A percentile compares a stretch with the other conserved stretches of the same genome.
Evolutionary conservation across 1,140 invertebrate genomes (phyloP).

Genomic region (Drosophila baimaii): DNA sequence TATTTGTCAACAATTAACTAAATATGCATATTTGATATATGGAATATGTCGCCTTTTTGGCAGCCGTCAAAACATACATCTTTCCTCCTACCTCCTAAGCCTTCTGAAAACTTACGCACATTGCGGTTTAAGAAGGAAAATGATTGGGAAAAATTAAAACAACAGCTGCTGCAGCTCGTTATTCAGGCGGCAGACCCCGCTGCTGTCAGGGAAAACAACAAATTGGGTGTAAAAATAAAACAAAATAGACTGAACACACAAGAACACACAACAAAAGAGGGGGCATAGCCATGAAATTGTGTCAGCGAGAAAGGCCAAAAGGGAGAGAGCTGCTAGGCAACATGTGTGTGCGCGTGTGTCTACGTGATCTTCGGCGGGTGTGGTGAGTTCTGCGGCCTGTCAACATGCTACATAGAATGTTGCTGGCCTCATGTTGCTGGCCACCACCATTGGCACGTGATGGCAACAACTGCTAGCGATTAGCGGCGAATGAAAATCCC

Average conservation of each 20-base stretch:
- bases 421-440: conserved; percentile 48
- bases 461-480: conserved; percentile 27
- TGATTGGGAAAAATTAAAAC: conserved; percentile 34
- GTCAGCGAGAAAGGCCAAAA: conserved; percentile 70
- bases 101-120: conserved; percentile 29
- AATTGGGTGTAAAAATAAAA: conserved; percentile 74
- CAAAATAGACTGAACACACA: conserved; percentile 47
- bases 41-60: background rate
- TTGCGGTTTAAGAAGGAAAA: conserved; percentile 32
- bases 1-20: conserved; percentile 18
- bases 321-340: conserved; percentile 22
- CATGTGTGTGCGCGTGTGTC: too few species aligned
- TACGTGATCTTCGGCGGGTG: conserved; percentile 40
- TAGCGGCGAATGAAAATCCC: conserved; percentile 18
- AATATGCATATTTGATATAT: conserved; percentile 1
- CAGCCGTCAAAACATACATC: conserved; percentile 42
- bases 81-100: conserved; percentile 1
- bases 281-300: conserved; percentile 54
- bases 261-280: conserved; percentile 36
- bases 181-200: conserved; percentile 43
- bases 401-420: conserved; percentile 28
- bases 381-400: conserved; percentile 26
- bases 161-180: conserved; percentile 72
- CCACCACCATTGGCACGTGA: conserved; percentile 26
- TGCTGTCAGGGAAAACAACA: conserved; percentile 57